phyloP scores from a whole-genome alignment of 2,797 vertebrate genomes.

The Falco berigora region DNA sequence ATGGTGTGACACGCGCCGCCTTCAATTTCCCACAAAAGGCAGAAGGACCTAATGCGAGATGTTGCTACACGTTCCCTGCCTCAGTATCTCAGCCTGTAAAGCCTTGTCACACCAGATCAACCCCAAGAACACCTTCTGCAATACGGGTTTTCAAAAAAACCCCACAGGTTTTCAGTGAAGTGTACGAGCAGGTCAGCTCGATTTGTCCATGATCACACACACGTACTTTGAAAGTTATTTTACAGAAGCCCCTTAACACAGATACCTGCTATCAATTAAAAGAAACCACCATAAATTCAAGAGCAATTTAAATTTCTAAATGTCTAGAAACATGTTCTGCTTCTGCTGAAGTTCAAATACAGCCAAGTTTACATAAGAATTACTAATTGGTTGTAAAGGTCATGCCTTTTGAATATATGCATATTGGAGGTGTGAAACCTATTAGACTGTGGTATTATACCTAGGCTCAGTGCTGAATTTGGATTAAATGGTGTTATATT shows the following conservation, averaged over 20 bases:
- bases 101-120: background rate
- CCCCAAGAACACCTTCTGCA: background rate
- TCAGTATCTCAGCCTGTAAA: background rate
- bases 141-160: background rate
- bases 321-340: background rate
- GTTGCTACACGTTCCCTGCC: background rate
- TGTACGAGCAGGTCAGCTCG: background rate
- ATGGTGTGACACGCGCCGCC: background rate
- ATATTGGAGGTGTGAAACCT: slow-evolving; percentile 18
- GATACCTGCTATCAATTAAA: background rate
- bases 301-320: slow-evolving; percentile 6
- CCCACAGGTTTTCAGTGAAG: background rate
- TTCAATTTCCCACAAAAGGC: background rate
- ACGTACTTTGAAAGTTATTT: background rate
- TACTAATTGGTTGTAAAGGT: slow-evolving; percentile 45
- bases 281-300: background rate
- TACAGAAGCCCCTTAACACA: background rate
- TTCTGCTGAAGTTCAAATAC: slow-evolving; percentile 55
- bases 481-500: slow-evolving; percentile 23
- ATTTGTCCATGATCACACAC: background rate
- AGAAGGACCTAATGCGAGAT: background rate
- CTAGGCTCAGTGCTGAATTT: slow-evolving; percentile 5
- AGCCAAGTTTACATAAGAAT: slow-evolving; percentile 38
- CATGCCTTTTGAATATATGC: slow-evolving; percentile 22
- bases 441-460: slow-evolving; percentile 21